Base-by-base conservation (phyloP, 2,113 vertebrate species). In the Eonycteris spelaea region DNA sequence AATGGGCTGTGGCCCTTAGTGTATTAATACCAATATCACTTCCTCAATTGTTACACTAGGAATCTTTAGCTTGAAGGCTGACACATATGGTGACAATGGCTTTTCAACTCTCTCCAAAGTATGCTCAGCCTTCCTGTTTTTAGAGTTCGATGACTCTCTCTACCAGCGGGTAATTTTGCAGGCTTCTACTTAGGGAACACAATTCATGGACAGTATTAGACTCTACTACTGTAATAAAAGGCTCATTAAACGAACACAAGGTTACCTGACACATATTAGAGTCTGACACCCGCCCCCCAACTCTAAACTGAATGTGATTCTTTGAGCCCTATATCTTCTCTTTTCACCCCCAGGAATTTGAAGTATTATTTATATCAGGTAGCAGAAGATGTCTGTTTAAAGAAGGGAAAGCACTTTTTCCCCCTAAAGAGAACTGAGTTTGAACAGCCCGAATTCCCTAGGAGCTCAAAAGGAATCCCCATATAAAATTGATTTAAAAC, bases 401-500 rank as follows among this genome's bases (percentile, higher is more conserved):
- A 70, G 48, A 77, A 21, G 10, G 7, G 13, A 74, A 83, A 78
- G 38, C 70, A 12, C 53, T 85, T 92, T 67, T 84, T 38, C 15
- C 10, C 24, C 19, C 5, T n/a, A 74, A 70, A 85, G 21, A 9
- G 77, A 92, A 91, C 85, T 63, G 71, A 95, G 43, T 70, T 59
- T 86, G 67, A 71, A 73, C 2, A 30, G 6, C 2, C 61, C 30
- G 92, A 94, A 86, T 90, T 92, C 93, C 26, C 59, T 77, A 53
- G 59, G 59, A 48, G 14, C 19, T 59, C 77, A 70, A 68, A 93
- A 59, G 43, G 65, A 90, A 92, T 87, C 38, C 26, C 38, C 35
- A 79, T 67, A 84, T 24, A 93, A 88, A 94, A 87, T 40, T 85
- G 70, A 97, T 85, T 93, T 91, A 75, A 92, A 92, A 67, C 13